Evolutionary conservation across 2,888 invertebrate genomes (phyloP), one percentile per base, ranked within the genome.

Genomic region (Dicranocentrus wangi): DNA sequence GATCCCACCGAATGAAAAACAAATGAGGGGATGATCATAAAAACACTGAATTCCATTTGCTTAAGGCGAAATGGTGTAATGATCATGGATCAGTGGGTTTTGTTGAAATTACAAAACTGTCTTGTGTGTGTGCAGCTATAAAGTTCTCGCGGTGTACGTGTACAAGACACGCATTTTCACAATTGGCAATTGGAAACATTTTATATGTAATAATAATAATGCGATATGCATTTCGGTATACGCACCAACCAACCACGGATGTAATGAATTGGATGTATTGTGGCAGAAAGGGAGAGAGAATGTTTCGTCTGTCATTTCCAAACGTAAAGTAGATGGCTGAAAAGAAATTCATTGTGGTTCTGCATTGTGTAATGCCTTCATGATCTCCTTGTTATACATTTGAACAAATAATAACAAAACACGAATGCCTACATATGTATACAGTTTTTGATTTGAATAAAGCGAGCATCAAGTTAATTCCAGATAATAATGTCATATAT

Each of bases 371-470:
- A 72, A 47, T 60, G 15, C 28, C 19, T 53, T 72, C 61, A 65
- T 75, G 75, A 66, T 68, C 66, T 66, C 28, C 75, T 75, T 75
- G 75, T 75, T 75, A 75, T 19, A 66, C 43, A 66, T 58, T 72
- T 60, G 23, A 63, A 17, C 21, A 60, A 72, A 65, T 51, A 72
- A 58, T 28, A 61, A 27, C 28, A 39, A 55, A 28, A 66, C 21
- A 47, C 32, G 5, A 32, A 32, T n/a, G n/a, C 39, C 13, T 13
- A 39, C 7, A 39, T 17, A 32, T 63, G 42, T 42, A 60, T 39
- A 8, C 39, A 39, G 5, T 39, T 39, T 10, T 1, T 66, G 23
- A 42, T 65, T 17, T 19, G 69, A 71, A 63, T 42, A 69, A n/a
- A 55, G 32, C 19, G 10, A 25, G 63, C 71, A 71, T 60, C 55